phyloP scores from a whole-genome alignment of 2,888 invertebrate species.

The Drosophila leonis region DNA sequence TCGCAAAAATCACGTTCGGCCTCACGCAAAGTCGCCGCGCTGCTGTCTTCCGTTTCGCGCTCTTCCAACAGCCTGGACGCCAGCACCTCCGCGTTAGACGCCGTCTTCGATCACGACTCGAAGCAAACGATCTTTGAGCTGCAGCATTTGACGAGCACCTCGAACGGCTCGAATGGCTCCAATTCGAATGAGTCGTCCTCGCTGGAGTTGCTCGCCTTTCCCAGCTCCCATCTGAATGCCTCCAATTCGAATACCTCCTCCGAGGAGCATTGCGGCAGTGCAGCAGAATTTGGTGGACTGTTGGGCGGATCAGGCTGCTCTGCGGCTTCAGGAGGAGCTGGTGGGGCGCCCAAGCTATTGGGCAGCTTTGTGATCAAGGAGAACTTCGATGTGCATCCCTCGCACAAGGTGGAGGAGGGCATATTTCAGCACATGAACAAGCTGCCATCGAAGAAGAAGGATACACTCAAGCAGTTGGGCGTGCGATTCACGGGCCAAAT shows the following conservation, averaged over 20 bases:
- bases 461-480: slow-evolving; percentile 84
- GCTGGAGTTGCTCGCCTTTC: slow-evolving; percentile 82
- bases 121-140: slow-evolving; percentile 84
- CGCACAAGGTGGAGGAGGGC: slow-evolving; percentile 85
- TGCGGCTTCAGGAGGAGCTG: slow-evolving; percentile 59
- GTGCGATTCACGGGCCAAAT: slow-evolving; percentile 85
- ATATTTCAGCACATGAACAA: slow-evolving; percentile 86
- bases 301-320: slow-evolving; percentile 62
- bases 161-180: slow-evolving; percentile 72
- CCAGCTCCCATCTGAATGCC: slow-evolving; percentile 84
- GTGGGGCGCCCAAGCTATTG: slow-evolving; percentile 82
- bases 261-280: slow-evolving; percentile 82
- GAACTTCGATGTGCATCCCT: slow-evolving; percentile 85
- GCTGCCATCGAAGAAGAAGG: slow-evolving; percentile 84
- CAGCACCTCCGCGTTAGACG: slow-evolving; percentile 78
- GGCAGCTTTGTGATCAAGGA: slow-evolving; percentile 84
- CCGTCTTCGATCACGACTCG: slow-evolving; percentile 84
- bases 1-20: slow-evolving; percentile 83
- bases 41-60: slow-evolving; percentile 78
- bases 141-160: slow-evolving; percentile 79
- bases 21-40: slow-evolving; percentile 80
- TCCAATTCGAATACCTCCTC: slow-evolving; percentile 85
- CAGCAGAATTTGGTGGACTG: slow-evolving; percentile 75
- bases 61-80: slow-evolving; percentile 79
- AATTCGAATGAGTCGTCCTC: slow-evolving; percentile 83